These are phyloP conservation scores for human DNA, from an alignment of 2,113 vertebrate genomes.

Conservation along the genomic window DNA sequence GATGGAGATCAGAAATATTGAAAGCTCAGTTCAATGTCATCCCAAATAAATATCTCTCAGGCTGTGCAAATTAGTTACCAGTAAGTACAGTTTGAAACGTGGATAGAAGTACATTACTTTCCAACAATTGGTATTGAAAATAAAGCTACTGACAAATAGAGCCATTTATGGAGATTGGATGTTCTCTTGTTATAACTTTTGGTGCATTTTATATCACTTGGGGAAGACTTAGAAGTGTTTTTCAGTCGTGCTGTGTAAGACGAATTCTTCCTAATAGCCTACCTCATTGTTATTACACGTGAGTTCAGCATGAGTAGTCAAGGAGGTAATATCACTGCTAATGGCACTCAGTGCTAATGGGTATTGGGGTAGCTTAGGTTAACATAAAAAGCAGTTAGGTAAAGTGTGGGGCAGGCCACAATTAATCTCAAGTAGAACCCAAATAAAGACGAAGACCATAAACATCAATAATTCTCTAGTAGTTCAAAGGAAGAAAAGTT, in stretches of 20 bases:
- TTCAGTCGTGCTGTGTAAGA: constrained; percentile 66
- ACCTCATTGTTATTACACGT: constrained; percentile 75
- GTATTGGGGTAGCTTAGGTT: constrained; percentile 14
- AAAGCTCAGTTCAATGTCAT: constrained; percentile 76
- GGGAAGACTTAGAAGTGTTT: constrained; percentile 60
- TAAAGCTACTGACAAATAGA: constrained; percentile 62
- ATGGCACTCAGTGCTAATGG: constrained; percentile 9
- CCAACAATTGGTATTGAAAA: constrained; percentile 55
- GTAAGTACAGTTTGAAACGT: constrained; percentile 59
- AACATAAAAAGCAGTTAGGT: constrained; percentile 42
- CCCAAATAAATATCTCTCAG: constrained; percentile 76
- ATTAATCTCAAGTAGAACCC: constrained; percentile 49
- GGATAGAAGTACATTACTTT: constrained; percentile 57
- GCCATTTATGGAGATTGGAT: constrained; percentile 69
- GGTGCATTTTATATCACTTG: constrained; percentile 64
- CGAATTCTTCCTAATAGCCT: constrained; percentile 69
- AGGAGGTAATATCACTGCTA: not conserved
- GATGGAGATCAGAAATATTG: constrained; percentile 57
- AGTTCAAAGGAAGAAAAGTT: not conserved
- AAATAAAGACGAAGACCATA: constrained; percentile 4
- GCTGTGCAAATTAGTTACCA: constrained; percentile 24
- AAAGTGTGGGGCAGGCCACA: not conserved
- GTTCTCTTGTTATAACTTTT: constrained; percentile 63
- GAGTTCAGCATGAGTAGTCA: constrained; percentile 52
- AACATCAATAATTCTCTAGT: not conserved